These are phyloP conservation scores for Anisognathus igniventris DNA, from an alignment of 2,797 vertebrate species.

Conservation along the genomic window DNA sequence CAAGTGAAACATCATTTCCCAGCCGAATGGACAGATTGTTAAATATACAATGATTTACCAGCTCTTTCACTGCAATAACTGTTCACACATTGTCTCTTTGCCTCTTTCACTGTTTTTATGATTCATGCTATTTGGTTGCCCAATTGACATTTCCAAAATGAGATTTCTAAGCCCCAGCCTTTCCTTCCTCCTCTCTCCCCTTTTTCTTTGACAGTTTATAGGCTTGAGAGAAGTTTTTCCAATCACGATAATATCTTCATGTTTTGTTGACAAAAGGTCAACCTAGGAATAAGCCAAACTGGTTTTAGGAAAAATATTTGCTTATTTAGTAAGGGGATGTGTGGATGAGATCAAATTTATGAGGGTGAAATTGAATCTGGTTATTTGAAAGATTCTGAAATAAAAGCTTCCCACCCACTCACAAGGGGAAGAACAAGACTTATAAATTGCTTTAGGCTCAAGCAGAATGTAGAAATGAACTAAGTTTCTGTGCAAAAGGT, in stretches of 20 bases:
- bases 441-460: constrained; percentile 42
- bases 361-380: constrained; percentile 48
- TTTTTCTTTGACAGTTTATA: constrained; percentile 33
- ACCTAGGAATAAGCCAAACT: constrained; percentile 47
- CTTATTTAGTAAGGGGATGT: constrained; percentile 54
- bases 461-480: constrained; percentile 31
- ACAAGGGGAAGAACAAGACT: constrained; percentile 13
- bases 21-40: neutral
- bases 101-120: constrained; percentile 22
- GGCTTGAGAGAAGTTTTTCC: constrained; percentile 27
- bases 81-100: constrained; percentile 33
- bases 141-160: constrained; percentile 40
- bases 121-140: constrained; percentile 36
- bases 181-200: neutral
- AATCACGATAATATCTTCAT: constrained; percentile 38
- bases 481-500: constrained; percentile 34
- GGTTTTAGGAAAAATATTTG: constrained; percentile 56
- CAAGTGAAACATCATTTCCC: neutral
- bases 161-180: constrained; percentile 2
- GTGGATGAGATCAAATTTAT: constrained; percentile 57
- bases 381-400: constrained; percentile 64
- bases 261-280: constrained; percentile 61
- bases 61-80: constrained; percentile 5
- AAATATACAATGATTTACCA: constrained; percentile 20
- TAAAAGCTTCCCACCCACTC: constrained; percentile 60